These are phyloP conservation scores for Grammomys surdaster DNA, from an alignment of 2,113 vertebrate genomes.

Conservation along the genomic window DNA sequence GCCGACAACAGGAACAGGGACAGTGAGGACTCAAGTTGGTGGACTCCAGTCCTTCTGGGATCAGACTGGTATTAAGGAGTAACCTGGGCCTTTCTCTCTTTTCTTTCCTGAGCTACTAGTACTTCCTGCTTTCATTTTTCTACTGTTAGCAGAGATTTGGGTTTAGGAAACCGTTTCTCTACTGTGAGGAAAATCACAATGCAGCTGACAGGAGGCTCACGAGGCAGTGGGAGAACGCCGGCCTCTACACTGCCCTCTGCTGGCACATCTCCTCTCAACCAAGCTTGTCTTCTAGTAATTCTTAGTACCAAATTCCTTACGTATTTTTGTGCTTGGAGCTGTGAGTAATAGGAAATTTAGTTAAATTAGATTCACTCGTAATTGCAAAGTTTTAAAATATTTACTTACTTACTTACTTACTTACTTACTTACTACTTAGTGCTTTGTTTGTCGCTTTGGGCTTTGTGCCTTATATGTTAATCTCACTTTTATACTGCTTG, in stretches of 20 bases:
- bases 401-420: no score
- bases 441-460: neutral
- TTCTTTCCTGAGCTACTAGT: neutral
- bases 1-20: no score
- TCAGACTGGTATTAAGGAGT: neutral
- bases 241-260: conserved; percentile 58
- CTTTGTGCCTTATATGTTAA: neutral
- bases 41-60: neutral
- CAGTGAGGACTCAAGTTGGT: neutral
- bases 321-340: neutral
- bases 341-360: neutral
- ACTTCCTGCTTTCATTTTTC: neutral
- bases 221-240: accelerated
- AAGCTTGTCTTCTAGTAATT: neutral
- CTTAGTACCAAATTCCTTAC: neutral
- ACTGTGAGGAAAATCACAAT: neutral
- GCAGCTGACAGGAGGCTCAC: neutral
- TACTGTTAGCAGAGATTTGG: neutral
- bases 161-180: neutral
- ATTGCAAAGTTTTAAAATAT: neutral
- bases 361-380: neutral
- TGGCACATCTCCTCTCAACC: neutral
- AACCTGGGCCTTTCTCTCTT: neutral
- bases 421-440: neutral
- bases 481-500: neutral